Evolutionary conservation across 2,113 vertebrate genomes (phyloP).

Genomic region (Hippocampus zosterae): DNA sequence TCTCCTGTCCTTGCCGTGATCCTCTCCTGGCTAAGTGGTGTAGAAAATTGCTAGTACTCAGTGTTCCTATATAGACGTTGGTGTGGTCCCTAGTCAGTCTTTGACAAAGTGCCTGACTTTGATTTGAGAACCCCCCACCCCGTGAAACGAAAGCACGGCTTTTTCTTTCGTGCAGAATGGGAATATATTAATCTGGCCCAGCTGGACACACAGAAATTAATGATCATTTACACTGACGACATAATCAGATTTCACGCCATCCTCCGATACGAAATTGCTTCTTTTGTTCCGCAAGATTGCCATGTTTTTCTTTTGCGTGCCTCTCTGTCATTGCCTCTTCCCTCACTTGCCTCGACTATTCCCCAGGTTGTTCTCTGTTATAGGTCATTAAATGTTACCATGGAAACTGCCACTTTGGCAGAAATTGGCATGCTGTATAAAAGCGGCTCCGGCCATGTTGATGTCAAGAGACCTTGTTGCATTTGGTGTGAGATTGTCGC

Average conservation of each 20-base stretch:
- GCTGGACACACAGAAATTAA: slow-evolving; percentile 75
- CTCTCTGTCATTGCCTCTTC: slow-evolving; percentile 49
- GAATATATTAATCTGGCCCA: slow-evolving; percentile 67
- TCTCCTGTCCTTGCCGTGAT: not conserved
- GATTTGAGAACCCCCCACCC: slow-evolving; percentile 14
- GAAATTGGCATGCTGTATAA: slow-evolving; percentile 54
- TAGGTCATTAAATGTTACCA: slow-evolving; percentile 73
- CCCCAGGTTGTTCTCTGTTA: slow-evolving; percentile 64
- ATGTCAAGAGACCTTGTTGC: slow-evolving; percentile 46
- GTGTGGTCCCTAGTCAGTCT: slow-evolving; percentile 22
- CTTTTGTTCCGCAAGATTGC: slow-evolving; percentile 70
- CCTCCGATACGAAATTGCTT: slow-evolving; percentile 73
- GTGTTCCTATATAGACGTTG: not conserved
- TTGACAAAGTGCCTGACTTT: slow-evolving; percentile 22
- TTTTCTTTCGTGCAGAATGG: slow-evolving; percentile 35
- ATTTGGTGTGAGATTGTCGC: slow-evolving; percentile 44
- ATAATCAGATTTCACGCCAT: slow-evolving; percentile 75
- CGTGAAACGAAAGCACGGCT: slow-evolving; percentile 37
- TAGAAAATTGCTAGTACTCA: not conserved
- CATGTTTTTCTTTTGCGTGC: slow-evolving; percentile 53
- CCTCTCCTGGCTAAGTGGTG: not conserved
- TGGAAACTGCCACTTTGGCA: slow-evolving; percentile 71
- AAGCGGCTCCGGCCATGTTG: slow-evolving; percentile 51
- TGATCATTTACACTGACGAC: slow-evolving; percentile 76
- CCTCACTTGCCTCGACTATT: slow-evolving; percentile 33